Evolutionary conservation across 2,113 vertebrate genomes (phyloP).

Genomic region (Leucosticte australis): DNA sequence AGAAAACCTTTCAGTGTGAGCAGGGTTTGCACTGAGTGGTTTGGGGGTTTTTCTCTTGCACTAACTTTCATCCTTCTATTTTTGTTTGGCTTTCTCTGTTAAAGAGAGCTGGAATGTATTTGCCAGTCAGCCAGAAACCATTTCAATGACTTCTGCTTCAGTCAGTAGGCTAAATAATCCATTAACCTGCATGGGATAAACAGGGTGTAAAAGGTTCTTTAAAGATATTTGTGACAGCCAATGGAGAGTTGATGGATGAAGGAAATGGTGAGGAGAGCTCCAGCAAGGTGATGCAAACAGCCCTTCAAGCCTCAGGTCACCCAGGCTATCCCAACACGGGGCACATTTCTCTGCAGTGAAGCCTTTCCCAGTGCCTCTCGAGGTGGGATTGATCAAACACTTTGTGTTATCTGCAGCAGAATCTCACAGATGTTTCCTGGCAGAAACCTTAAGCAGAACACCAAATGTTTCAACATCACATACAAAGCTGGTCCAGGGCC

Average conservation of each 20-base stretch:
- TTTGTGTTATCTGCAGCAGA: background rate
- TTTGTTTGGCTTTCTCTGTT: background rate
- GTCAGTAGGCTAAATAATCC: background rate
- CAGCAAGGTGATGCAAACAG: background rate
- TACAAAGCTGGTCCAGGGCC: slow-evolving; percentile 26
- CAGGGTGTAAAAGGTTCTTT: background rate
- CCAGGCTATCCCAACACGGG: fast-evolving
- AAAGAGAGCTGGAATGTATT: background rate
- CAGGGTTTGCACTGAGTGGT: background rate
- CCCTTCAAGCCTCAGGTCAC: background rate
- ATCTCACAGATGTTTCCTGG: slow-evolving; percentile 67
- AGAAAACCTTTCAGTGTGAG: background rate
- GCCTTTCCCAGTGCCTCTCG: background rate
- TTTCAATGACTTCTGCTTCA: background rate
- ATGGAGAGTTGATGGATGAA: background rate
- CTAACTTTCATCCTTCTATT: background rate
- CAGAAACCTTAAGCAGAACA: slow-evolving; percentile 32
- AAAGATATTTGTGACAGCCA: background rate
- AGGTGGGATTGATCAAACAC: slow-evolving; percentile 1
- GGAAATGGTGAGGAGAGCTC: background rate
- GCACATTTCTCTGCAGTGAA: background rate
- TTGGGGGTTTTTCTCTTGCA: background rate
- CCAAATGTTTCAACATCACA: slow-evolving; percentile 21
- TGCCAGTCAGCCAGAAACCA: background rate
- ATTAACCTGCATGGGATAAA: background rate